Percentiles rank a stretch among this genome's conserved stretches.
Conservation (phyloP, 2,888 invertebrate species). For the Ectropis crepuscularia region DNA sequence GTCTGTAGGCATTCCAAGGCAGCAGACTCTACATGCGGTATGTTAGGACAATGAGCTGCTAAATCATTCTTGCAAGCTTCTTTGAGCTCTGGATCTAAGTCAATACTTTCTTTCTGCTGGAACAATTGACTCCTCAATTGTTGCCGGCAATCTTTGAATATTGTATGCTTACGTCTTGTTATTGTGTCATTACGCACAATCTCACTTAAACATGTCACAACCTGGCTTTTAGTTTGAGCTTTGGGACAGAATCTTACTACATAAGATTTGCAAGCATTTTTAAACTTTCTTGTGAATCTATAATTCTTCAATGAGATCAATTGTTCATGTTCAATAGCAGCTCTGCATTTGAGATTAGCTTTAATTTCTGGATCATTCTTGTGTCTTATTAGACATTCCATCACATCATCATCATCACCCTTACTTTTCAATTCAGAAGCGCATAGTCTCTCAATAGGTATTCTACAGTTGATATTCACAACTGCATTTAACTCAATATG, state of each 20-base stretch:
- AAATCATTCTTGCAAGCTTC: constrained; percentile 93
- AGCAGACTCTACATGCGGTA: constrained; percentile 88
- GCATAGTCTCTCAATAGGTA: constrained; percentile 91
- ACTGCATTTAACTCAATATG: constrained; percentile 95
- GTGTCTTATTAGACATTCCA: constrained; percentile 96
- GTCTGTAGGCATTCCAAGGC: constrained; percentile 92
- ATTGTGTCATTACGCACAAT: constrained; percentile 96
- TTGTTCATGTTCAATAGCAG: constrained; percentile 98
- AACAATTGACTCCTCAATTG: constrained; percentile 96
- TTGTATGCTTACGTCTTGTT: constrained; percentile 89
- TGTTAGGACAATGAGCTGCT: constrained; percentile 87
- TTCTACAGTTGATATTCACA: constrained; percentile 92
- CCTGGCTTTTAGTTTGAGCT: constrained; percentile 91
- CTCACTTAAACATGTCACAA: constrained; percentile 94
- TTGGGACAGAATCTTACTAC: constrained; percentile 88
- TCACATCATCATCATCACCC: constrained; percentile 93
- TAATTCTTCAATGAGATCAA: constrained; percentile 96
- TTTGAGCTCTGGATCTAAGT: constrained; percentile 93
- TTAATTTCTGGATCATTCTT: constrained; percentile 94
- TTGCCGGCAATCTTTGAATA: constrained; percentile 95
- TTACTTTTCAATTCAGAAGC: constrained; percentile 87
- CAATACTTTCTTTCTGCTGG: constrained; percentile 95
- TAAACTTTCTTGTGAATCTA: constrained; percentile 96
- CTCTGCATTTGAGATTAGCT: constrained; percentile 92
- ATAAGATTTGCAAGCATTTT: constrained; percentile 95